Base-by-base conservation (phyloP, 2,797 vertebrate species). In the Alca torda region DNA sequence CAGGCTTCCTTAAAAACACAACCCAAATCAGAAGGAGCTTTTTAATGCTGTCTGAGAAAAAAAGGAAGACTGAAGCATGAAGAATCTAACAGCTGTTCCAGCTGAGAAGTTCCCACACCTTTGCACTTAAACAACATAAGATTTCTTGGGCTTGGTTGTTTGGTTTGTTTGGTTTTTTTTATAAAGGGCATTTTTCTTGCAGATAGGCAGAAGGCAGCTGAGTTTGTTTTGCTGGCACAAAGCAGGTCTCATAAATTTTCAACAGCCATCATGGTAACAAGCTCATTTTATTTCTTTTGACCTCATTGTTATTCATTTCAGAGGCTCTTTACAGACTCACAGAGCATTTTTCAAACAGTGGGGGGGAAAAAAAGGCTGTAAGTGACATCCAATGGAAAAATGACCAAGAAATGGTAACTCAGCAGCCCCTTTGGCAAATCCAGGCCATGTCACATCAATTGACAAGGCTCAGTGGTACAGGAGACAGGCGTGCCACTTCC, bases 231-330 rank as follows among this genome's bases (percentile, higher is more conserved):
- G 59, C 70, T 81, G 63, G 73, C 67, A 93, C 67, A 57, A 93
- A 95, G 77, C 30, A 26, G 63, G 51, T 75, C 77, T 82, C 92
- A 86, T 92, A 94, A 89, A 93, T 95, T 96, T 94, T 90, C 79
- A 90, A 51, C 59, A 90, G 70, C 88, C 70, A 93, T 76, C 80
- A n/a, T 19, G 8, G 28, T 48, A 95, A 93, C 67, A 89, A 67
- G 74, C 74, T 87, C 46, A 30, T 90, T 96, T 81, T 67, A 48
- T 51, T 90, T 90, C 67, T 85, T 92, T 84, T 33, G 56, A 63
- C 67, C 63, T 93, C 67, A 86, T 93, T 60, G 70, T 63, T 84
- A 93, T 45, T 87, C 45, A 82, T 84, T 94, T 94, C 48, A 39
- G 76, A 69, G 43, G 39, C 33, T 93, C 70, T 90, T 90, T 79